Base-by-base conservation (phyloP, 2,888 invertebrate genomes). In the Ichneumoninae sp. region DNA sequence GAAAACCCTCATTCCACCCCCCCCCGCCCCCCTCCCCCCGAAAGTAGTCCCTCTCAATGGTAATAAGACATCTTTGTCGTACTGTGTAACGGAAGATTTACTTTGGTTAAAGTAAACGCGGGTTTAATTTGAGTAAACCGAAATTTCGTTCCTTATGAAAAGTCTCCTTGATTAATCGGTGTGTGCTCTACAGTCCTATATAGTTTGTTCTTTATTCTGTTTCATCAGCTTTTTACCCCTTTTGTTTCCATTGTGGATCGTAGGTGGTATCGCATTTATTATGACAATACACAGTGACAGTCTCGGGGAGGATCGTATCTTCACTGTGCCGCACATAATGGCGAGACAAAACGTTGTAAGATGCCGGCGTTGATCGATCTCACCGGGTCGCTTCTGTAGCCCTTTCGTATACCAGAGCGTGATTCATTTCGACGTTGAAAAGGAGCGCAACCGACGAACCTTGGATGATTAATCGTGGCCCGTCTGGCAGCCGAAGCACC, bases 51-150 rank as follows among this genome's bases (percentile, higher is more conserved):
- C 71, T 73, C 71, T 83, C 75, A 80, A 85, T 85, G 85, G 68
- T 85, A 85, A 85, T 82, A 82, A 85, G 85, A 76, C 79, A 85
- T 79, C 85, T 82, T 83, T 76, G 75, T 68, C 82, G 68, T 83
- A 52, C 63, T 76, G 71, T 71, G 68, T 79, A 80, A 79, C 76
- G 85, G 54, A 50, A 70, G 66, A 83, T 85, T 85, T 80, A 76
- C 74, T 70, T 76, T 80, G 66, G 76, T 22, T 54, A 76, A 57
- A 76, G 79, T 68, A 85, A 85, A 82, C 82, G 71, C 75, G 76
- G 71, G 36, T 68, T 85, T 85, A 82, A 85, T 85, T 85, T 85
- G 82, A 82, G 82, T 71, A 85, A 82, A 82, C 85, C 69, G 71
- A 68, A 79, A 74, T 83, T 66, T 85, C 79, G 71, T 82, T 82